Percentiles rank a stretch among this genome's conserved stretches.
These are phyloP conservation scores for Trichosurus vulpecula DNA, from an alignment of 2,797 vertebrate species.

Conservation along the genomic window DNA sequence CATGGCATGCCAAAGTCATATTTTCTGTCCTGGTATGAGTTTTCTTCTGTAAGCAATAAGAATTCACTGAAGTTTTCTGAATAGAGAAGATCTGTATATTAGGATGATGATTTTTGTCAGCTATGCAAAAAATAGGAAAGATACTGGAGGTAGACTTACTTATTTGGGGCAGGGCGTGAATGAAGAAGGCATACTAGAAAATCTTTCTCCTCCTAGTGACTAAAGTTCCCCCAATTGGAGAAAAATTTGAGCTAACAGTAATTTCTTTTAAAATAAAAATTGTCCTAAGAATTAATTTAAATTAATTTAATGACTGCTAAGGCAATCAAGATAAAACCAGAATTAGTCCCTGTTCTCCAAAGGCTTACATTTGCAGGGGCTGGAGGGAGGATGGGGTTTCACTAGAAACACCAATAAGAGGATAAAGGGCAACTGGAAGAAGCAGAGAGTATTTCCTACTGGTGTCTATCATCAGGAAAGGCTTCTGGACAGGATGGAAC, in stretches of 20 bases:
- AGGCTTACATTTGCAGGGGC: not conserved
- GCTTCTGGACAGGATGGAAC: not conserved
- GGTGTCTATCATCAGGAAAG: not conserved
- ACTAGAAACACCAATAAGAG: not conserved
- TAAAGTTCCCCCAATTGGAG: not conserved
- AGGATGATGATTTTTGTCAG: not conserved
- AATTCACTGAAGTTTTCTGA: not conserved
- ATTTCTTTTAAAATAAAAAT: not conserved
- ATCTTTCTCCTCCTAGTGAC: not conserved
- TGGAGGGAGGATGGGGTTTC: not conserved
- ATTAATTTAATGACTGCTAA: not conserved
- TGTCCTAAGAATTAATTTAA: not conserved
- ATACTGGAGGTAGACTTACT: not conserved
- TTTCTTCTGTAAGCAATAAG: not conserved
- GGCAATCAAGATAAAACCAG: not conserved
- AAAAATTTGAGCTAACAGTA: not conserved
- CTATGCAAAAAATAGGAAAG: not conserved
- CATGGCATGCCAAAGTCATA: not conserved
- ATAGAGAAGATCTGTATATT: not conserved
- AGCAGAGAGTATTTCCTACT: not conserved
- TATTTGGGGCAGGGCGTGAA: not conserved
- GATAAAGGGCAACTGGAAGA: not conserved
- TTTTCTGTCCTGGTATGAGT: not conserved
- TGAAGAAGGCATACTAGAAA: not conserved
- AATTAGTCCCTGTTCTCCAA: not conserved